A percentile compares a stretch with the other conserved stretches of the same genome.
These are phyloP conservation scores for Scrobipalpa costella DNA, from an alignment of 2,888 invertebrate species.

Conservation along the genomic window DNA sequence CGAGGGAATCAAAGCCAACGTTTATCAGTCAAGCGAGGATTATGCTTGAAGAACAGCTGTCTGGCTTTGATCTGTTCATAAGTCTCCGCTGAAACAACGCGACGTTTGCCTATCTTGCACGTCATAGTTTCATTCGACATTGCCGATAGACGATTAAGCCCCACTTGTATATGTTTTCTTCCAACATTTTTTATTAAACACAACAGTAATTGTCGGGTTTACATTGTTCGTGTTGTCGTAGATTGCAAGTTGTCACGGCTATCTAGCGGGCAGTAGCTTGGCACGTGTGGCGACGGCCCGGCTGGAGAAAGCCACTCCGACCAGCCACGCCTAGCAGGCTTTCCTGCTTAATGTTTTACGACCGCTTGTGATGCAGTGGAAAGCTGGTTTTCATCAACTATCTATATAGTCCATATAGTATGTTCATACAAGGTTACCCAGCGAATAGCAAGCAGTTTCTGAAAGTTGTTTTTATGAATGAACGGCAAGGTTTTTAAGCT, in stretches of 20 bases:
- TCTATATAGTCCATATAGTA: background rate
- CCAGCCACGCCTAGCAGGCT: slow-evolving; percentile 44
- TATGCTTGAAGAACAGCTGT: background rate
- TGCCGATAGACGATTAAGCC: background rate
- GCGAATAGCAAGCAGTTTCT: background rate
- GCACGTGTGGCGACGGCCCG: slow-evolving; percentile 27
- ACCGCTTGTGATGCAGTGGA: slow-evolving; percentile 21
- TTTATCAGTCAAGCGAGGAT: slow-evolving; percentile 20
- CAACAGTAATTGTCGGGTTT: background rate
- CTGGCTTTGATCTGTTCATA: background rate
- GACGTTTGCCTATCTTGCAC: background rate
- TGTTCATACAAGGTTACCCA: background rate
- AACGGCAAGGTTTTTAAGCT: background rate
- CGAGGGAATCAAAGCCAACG: slow-evolving; percentile 33
- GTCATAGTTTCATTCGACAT: background rate
- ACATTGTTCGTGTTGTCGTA: background rate
- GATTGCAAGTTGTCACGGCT: slow-evolving; percentile 6
- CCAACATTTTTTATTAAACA: background rate
- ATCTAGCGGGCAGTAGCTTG: background rate
- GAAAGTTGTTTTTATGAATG: background rate
- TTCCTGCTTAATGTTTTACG: slow-evolving; percentile 37
- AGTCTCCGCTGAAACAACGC: background rate
- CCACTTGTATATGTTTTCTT: background rate
- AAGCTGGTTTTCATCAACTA: slow-evolving; percentile 23
- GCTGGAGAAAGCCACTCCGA: slow-evolving; percentile 41